Evolutionary conservation across 2,113 vertebrate species (phyloP), one percentile per base, ranked within the genome.

Genomic region (Micromys minutus): DNA sequence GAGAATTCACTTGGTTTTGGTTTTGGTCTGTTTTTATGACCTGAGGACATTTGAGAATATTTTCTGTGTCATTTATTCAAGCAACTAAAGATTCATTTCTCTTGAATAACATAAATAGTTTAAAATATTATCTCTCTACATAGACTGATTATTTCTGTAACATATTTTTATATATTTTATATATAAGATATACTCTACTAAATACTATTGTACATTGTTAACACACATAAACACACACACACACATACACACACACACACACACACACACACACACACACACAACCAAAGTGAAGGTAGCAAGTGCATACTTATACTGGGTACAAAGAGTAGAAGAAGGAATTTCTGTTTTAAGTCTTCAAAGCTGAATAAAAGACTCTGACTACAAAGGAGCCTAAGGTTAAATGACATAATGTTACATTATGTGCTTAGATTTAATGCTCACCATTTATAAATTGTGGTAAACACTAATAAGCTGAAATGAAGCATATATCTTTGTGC

Each of bases 1-100:
- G 19, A 77, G 5, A 47, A 67, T 34, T 17, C 9, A 6, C 16
- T 1, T 85, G 5, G 0, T 1, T n/a, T 1, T 85, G 5, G 0
- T 1, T n/a, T 92, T 84, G 50, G 17, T 74, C 3, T 80, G 4
- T 61, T 80, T 85, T 93, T 34, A 92, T 57, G 22, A 12, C 10
- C 85, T 16, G 57, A 50, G 8, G 26, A 87, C 1, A 67, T 94
- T 79, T 52, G 36, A 69, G 22, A 95, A 69, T 50, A 84, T 91
- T 89, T 34, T 84, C 12, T 86, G 12, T 81, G 52, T 65, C 10
- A 72, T 45, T 61, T 87, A 75, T 67, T 89, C 19, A 93, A 84
- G 34, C 71, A 74, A 72, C 57, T 19, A 80, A 92, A 86, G 5
- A 10, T 67, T 77, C 1, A 36, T 75, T 83, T 81, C 29, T 55